Evolutionary conservation across 2,113 vertebrate species (phyloP), one percentile per base, ranked within the genome.

Genomic region (Hassar affinis): DNA sequence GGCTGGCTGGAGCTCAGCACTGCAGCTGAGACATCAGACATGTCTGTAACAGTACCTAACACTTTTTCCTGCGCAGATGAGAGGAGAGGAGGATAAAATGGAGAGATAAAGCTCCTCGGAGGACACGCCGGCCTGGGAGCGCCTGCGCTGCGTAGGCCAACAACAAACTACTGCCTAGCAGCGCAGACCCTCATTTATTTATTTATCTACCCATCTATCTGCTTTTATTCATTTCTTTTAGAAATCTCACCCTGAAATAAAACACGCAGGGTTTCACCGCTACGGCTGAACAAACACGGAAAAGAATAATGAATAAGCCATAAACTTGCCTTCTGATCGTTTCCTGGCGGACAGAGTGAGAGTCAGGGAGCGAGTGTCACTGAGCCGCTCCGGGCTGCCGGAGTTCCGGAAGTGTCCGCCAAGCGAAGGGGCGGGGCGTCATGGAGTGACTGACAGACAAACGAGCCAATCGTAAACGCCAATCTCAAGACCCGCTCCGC

Each of bases 371-470:
- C 1, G 20, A 52, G 61, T 52, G 79, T 54, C 79, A 66, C 49
- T 52, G 27, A 49, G 30, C 61, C 18, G 45, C n/a, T 45, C 42
- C 17, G n/a, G 45, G 7, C 79, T 68, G 61, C 62, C 49, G 42
- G 79, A 81, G 79, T 52, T 18, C 79, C 62, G 79, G 79, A 69
- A 81, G 22, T 69, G n/a, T 25, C n/a, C 30, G 20, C 54, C 1
- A 52, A 52, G n/a, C n/a, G 3, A 47, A 18, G 57, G 22, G 62
- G 79, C 49, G 79, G 49, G 64, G 49, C 49, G 7, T 56, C 0
- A 52, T 1, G 1, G 7, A 4, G 5, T 68, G 33, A 81, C 6
- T 15, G 64, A 69, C 62, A 81, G 64, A 5, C 11, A 0, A 14
- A 18, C 20, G 10, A 81, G 49, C 79, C 79, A 81, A 69, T 69